phyloP scores from a whole-genome alignment of 2,888 invertebrate species.

The Heliconius charithonia region DNA sequence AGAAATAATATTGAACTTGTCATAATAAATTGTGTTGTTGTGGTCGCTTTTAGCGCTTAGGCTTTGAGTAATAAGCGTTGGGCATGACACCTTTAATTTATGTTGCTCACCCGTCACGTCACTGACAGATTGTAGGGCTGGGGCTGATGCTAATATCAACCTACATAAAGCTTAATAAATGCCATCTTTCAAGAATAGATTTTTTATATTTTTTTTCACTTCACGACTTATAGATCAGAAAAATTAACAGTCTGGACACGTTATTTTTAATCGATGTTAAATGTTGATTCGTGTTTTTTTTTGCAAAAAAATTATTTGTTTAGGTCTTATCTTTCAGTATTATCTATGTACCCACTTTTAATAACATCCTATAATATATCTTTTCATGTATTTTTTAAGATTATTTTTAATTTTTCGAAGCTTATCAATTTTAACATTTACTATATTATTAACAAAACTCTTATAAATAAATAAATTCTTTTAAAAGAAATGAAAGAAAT shows the following conservation, averaged over 20 bases:
- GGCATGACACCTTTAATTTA: slow-evolving; percentile 14
- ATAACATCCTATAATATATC: too few species aligned
- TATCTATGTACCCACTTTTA: too few species aligned
- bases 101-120: slow-evolving; percentile 19
- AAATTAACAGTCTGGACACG: too few species aligned
- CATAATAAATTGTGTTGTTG: slow-evolving; percentile 1
- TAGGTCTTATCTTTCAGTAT: too few species aligned
- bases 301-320: too few species aligned
- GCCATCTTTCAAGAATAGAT: not conserved
- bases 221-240: too few species aligned
- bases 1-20: not conserved
- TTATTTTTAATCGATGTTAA: too few species aligned
- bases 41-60: slow-evolving; percentile 9
- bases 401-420: too few species aligned
- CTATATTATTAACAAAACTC: not conserved
- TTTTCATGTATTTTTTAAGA: too few species aligned
- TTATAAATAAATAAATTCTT: not conserved
- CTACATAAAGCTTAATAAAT: slow-evolving; percentile 5
- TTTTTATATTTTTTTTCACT: not conserved
- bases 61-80: slow-evolving; percentile 14
- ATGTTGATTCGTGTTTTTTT: too few species aligned
- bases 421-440: not conserved
- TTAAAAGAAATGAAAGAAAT: not conserved
- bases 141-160: not conserved
- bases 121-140: slow-evolving; percentile 22